phyloP scores from a whole-genome alignment of 2,113 vertebrate genomes.

The chimpanzee (Pan troglodytes) region NHGRI_mPanTro3-v2.1_pri NC_072404.2:78928001-78928500 shows the following conservation, averaged over 20 bases:
- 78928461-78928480: neutral
- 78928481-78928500: neutral
- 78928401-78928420: neutral
- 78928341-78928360: neutral
- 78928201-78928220: conserved; percentile 2
- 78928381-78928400: neutral
- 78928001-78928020: neutral
- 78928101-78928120: neutral
- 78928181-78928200: neutral
- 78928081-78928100: neutral
- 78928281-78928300: neutral
- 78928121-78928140: neutral
- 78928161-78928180: neutral
- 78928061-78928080: neutral
- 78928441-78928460: neutral
- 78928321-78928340: neutral
- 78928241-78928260: neutral
- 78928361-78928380: neutral
- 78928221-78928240: neutral
- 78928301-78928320: neutral
- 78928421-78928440: neutral
- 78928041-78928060: neutral
- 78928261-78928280: neutral
- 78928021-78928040: neutral
- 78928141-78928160: neutral